phyloP scores from a whole-genome alignment of 2,797 vertebrate species.

The Brachyrhaphis roseni region DNA sequence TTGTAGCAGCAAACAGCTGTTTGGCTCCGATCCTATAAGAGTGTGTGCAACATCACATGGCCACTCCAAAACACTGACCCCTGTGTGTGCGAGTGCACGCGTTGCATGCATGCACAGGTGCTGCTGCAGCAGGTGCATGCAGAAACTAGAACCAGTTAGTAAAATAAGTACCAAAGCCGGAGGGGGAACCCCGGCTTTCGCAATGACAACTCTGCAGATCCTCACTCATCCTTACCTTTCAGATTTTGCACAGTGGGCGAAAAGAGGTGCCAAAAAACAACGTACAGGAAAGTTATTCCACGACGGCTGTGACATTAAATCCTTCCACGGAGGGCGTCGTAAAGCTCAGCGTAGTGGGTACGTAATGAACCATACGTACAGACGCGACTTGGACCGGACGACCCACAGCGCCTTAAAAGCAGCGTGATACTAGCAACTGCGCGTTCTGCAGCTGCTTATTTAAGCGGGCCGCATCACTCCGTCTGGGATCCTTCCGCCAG shows the following conservation, averaged over 20 bases:
- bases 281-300: constrained; percentile 69
- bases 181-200: constrained; percentile 9
- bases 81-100: constrained; percentile 10
- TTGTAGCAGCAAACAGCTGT: constrained; percentile 17
- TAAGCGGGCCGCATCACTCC: constrained; percentile 52
- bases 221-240: constrained; percentile 58
- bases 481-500: constrained; percentile 61
- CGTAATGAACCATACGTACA: constrained; percentile 31
- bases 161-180: constrained; percentile 11
- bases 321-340: constrained; percentile 51
- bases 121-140: constrained; percentile 63
- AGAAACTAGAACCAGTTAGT: not conserved
- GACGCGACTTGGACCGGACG: constrained; percentile 22
- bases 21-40: constrained; percentile 30
- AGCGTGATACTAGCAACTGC: constrained; percentile 70
- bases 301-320: constrained; percentile 67
- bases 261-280: constrained; percentile 27
- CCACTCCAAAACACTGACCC: constrained; percentile 57
- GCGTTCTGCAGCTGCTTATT: constrained; percentile 34
- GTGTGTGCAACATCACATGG: constrained; percentile 62
- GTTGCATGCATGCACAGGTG: constrained; percentile 41
- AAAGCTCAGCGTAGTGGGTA: constrained; percentile 22
- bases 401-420: constrained; percentile 43
- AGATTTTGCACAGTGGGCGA: constrained; percentile 25
- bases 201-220: constrained; percentile 4